phyloP scores from a whole-genome alignment of 2,888 invertebrate genomes.

The Sepiola atlantica region DNA sequence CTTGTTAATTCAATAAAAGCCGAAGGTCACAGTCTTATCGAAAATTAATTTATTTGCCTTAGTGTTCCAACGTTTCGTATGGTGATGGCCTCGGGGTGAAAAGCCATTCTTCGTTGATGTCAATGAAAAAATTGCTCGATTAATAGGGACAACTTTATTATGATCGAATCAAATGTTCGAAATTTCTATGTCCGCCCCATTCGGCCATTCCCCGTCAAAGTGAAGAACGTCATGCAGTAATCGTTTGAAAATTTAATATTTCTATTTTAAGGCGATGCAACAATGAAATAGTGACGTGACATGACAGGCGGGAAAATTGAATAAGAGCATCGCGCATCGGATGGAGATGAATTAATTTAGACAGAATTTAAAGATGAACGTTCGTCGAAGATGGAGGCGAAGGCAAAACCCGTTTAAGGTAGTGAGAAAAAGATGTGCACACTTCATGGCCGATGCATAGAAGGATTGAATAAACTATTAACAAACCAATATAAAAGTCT shows the following conservation, averaged over 20 bases:
- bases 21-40: neutral
- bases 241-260: neutral
- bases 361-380: neutral
- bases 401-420: neutral
- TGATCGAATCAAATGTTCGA: neutral
- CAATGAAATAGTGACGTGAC: neutral
- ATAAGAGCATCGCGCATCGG: neutral
- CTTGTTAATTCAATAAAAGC: neutral
- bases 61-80: neutral
- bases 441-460: neutral
- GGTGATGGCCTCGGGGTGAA: neutral
- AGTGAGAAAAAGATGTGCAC: neutral
- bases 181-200: neutral
- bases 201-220: neutral
- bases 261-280: neutral
- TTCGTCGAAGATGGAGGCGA: neutral
- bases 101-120: neutral
- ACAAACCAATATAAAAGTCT: neutral
- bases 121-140: neutral
- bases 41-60: neutral
- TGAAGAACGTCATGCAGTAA: neutral
- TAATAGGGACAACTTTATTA: neutral
- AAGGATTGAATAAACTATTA: neutral
- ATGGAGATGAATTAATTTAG: conserved; percentile 32
- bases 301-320: neutral